Evolutionary conservation across 2,113 vertebrate species (phyloP).

Genomic region (Eulacestoma nigropectus): DNA sequence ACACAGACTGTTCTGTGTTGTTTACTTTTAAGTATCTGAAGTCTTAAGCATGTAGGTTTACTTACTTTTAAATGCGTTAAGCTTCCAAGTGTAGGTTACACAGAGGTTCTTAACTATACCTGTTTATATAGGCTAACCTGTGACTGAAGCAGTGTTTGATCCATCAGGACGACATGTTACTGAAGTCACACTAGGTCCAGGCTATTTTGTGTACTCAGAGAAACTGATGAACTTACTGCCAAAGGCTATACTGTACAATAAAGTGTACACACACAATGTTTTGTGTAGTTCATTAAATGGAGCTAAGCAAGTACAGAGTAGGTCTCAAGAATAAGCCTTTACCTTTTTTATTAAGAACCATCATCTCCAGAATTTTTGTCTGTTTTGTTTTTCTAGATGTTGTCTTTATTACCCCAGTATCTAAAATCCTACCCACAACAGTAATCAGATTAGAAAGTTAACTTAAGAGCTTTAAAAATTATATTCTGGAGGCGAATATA

Average conservation of each 20-base stretch:
- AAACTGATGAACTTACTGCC: not conserved
- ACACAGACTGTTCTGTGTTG: not conserved
- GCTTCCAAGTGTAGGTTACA: not conserved
- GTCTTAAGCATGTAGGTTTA: not conserved
- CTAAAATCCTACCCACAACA: not conserved
- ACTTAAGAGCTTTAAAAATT: not conserved
- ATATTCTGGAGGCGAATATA: not conserved
- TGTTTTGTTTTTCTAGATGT: not conserved
- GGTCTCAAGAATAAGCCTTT: not conserved
- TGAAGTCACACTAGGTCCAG: not conserved
- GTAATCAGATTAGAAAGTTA: not conserved
- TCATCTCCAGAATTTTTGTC: not conserved
- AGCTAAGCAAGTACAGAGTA: not conserved
- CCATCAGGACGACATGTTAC: not conserved
- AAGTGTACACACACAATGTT: fast-evolving
- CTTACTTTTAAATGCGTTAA: not conserved
- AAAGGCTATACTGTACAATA: not conserved
- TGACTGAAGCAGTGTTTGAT: not conserved
- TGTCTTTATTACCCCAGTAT: not conserved
- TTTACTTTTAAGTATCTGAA: not conserved
- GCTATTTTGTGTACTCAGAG: not conserved
- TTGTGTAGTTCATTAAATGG: not conserved
- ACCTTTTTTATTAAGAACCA: not conserved
- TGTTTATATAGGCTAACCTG: not conserved
- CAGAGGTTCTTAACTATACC: not conserved